These are phyloP conservation scores for Ciconia maguari DNA, from an alignment of 2,113 vertebrate species.

Conservation along the genomic window DNA sequence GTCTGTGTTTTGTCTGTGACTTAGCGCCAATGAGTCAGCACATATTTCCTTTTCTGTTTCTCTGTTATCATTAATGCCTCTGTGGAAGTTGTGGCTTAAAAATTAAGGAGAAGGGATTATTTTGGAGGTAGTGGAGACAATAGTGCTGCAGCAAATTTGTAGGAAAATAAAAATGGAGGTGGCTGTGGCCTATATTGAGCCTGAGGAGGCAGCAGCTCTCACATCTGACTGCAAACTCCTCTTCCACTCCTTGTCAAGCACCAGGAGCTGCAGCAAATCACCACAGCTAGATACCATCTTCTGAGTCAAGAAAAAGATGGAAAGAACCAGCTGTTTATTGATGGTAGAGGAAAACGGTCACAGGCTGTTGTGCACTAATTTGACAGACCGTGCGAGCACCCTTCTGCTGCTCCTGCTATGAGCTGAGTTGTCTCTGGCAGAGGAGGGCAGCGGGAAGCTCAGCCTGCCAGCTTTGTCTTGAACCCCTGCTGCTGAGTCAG, in stretches of 20 bases:
- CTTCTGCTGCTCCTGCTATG: not conserved
- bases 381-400: fast-evolving
- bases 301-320: not conserved
- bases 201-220: not conserved
- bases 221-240: not conserved
- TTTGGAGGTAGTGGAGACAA: not conserved
- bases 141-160: not conserved
- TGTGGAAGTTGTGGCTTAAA: not conserved
- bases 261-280: not conserved
- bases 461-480: not conserved
- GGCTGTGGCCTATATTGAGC: not conserved
- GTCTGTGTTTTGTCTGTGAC: not conserved
- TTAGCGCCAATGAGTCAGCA: not conserved
- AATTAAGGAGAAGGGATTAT: not conserved
- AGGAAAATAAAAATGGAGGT: not conserved
- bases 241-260: not conserved
- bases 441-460: not conserved
- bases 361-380: not conserved
- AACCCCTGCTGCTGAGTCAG: not conserved
- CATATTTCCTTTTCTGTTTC: not conserved
- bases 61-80: not conserved
- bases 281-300: not conserved
- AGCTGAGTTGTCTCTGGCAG: not conserved
- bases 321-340: not conserved
- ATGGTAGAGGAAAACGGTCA: not conserved